Percentiles rank a stretch among this genome's conserved stretches.
Conservation (phyloP, 2,888 invertebrate genomes). For the Punctoribates punctum region DNA sequence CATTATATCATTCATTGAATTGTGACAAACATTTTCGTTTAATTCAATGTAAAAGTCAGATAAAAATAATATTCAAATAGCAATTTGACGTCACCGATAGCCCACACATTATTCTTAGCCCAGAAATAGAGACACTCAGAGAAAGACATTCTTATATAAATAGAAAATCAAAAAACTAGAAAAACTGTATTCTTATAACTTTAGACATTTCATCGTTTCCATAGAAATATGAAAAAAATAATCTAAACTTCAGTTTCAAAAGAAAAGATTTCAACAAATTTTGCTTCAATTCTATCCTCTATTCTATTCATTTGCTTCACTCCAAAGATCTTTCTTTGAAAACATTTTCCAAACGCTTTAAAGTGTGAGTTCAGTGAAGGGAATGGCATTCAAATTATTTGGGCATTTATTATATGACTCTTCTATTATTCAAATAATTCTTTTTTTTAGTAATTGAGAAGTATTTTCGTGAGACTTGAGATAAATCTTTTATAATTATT, state of each 20-base stretch:
- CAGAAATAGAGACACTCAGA: neutral
- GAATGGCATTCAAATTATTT: slow-evolving; percentile 16
- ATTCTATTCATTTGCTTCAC: neutral
- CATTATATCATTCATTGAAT: neutral
- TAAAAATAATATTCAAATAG: neutral
- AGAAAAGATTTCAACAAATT: neutral
- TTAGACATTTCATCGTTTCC: neutral
- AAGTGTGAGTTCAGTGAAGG: neutral
- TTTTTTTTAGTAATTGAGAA: neutral
- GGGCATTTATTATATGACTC: neutral
- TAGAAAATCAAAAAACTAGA: neutral
- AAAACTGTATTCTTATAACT: too few relatives aligned
- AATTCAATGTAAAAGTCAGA: neutral
- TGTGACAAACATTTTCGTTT: neutral
- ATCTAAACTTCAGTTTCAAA: neutral
- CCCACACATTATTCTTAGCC: neutral
- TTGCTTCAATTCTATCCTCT: neutral
- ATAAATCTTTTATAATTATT: neutral
- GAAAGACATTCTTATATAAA: too few relatives aligned
- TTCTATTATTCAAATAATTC: neutral
- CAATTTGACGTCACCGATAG: neutral
- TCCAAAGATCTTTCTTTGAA: neutral
- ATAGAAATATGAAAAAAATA: neutral
- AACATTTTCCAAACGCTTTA: neutral
- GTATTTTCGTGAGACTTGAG: neutral